Base-by-base conservation (phyloP, 2,113 vertebrate species). In the Mesembrinibis cayennensis region DNA sequence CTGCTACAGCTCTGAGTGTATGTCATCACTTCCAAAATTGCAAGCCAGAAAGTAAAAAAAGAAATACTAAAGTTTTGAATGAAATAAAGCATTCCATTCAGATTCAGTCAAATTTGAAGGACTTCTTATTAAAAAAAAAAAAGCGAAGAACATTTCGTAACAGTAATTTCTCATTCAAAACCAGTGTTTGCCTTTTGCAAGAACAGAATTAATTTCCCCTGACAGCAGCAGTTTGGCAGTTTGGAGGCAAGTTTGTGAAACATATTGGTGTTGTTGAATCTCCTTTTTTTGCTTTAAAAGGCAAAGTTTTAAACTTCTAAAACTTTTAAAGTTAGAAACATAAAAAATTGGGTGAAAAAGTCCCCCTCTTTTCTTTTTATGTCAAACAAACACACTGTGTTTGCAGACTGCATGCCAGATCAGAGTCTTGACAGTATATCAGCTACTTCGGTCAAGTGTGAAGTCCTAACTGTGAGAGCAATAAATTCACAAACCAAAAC, bases 401-500 rank as follows among this genome's bases (percentile, higher is more conserved):
- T 91, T 85, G 26, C 59, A 89, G 81, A 91, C 47, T 52, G 21
- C 44, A 56, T 36, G 61, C 34, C 82, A 70, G 44, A 76, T 69
- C 90, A 80, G 61, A 67, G 30, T 44, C 87, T 85, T 86, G 71
- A 88, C 84, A 70, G 40, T 34, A 1, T 38, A 82, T 85, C 85
- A 95, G 72, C 74, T 88, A 21, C 79, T 77, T 76, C 2, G 2
- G 66, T 88, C 95, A 86, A 95, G 74, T 94, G 87, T 92, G 78
- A 82, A 94, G 82, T 58, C 53, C 58, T 47, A 72, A 86, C 82
- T 77, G 82, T 45, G 82, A 80, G 62, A 86, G 90, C 70, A 90
- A 90, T 86, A 83, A 82, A 96, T 95, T 82, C 55, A 32, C 71
- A 73, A 93, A 96, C 58, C 87, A 80, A 88, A 96, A 91, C 71